Evolutionary conservation across 2,888 invertebrate genomes (phyloP), one percentile per base, ranked within the genome.

Genomic region (Elegia similella): DNA sequence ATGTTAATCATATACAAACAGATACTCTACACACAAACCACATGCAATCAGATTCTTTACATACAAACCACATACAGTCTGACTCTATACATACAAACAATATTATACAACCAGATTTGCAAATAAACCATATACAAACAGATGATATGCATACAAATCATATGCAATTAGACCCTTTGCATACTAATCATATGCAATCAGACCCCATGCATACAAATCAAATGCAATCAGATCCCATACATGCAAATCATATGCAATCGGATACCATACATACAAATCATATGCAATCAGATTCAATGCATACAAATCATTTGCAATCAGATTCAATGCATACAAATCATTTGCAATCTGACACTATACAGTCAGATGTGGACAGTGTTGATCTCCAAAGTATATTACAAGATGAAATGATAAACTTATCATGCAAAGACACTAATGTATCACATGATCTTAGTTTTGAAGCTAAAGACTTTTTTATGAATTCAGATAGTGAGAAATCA

Each of bases 391-490:
- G 78, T 57, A 73, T 85, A 62, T 80, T 84, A 60, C 75, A 70
- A 67, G 76, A 82, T 61, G 77, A 81, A 58, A 75, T 79, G 42
- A 66, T 69, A 55, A 72, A 78, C 42, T 62, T 80, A 52, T 63
- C 78, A 12, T 76, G 76, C 62, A 85, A 84, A 65, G 79, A 77
- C 57, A 63, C 72, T 59, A 72, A 67, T 54, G 73, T 84, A 58
- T 75, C 76, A 52, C 65, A 62, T 46, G 69, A 67, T 52, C 48
- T 79, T 32, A 76, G 66, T 57, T 72, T 80, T 61, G 64, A 68
- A 30, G 54, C 65, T 38, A 85, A 87, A 69, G 76, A 77, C 58
- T 87, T 86, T 82, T 68, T 80, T 59, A 73, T 82, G 55, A 72
- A 73, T 64, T 69, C 80, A 56, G 62, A 69, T 12, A 80, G 73